phyloP scores from a whole-genome alignment of 2,888 invertebrate genomes.

The Linnaemya tessellans region DNA sequence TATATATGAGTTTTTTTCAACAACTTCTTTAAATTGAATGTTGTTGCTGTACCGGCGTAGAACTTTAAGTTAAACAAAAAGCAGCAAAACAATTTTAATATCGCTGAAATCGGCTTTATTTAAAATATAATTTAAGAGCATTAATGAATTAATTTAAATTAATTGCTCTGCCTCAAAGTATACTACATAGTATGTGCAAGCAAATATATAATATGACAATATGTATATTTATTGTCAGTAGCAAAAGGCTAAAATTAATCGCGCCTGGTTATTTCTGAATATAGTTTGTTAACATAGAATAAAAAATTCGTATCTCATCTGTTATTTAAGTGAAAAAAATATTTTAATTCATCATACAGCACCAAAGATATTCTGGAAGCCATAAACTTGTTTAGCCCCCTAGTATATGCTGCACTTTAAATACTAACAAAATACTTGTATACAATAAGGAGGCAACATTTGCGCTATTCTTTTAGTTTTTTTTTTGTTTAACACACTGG shows the following conservation, averaged over 20 bases:
- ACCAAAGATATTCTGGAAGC: background rate
- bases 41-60: background rate
- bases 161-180: too few relatives aligned
- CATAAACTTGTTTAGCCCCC: background rate
- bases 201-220: too few relatives aligned
- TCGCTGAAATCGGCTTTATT: background rate
- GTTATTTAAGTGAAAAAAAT: too few relatives aligned
- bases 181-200: too few relatives aligned
- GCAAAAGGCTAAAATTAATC: too few relatives aligned
- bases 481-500: slow-evolving; percentile 16
- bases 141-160: background rate
- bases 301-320: too few relatives aligned
- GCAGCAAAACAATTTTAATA: background rate
- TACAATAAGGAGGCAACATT: background rate
- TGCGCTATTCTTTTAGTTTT: background rate
- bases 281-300: too few relatives aligned
- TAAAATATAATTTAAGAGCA: background rate
- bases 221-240: too few relatives aligned
- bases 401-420: background rate
- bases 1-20: slow-evolving; percentile 12
- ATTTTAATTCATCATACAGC: too few relatives aligned
- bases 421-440: background rate
- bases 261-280: too few relatives aligned
- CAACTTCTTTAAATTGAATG: background rate
- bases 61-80: background rate